phyloP scores from a whole-genome alignment of 2,888 invertebrate genomes.

The Exocentrus adspersus region DNA sequence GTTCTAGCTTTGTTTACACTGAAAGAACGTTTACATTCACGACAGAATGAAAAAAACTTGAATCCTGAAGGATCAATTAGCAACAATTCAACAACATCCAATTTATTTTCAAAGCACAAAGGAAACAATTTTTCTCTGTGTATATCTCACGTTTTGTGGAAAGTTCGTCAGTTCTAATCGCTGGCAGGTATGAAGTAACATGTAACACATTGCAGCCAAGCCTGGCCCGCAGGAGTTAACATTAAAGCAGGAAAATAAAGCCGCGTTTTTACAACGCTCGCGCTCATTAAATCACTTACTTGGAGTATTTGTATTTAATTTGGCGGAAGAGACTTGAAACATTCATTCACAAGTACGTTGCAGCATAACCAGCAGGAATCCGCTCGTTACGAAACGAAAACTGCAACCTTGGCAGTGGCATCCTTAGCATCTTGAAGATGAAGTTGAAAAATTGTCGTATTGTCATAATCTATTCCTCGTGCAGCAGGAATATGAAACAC shows the following conservation, averaged over 20 bases:
- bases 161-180: conserved; percentile 1
- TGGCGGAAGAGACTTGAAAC: not conserved
- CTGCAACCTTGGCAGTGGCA: no score
- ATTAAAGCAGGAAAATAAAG: conserved; percentile 5
- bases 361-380: no score
- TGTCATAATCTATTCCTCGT: not conserved
- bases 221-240: conserved; percentile 12
- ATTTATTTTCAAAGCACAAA: no score
- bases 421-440: not conserved
- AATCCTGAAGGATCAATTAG: no score
- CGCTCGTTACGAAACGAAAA: no score
- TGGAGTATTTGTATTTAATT: not conserved
- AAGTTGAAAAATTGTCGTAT: not conserved
- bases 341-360: conserved; percentile 1
- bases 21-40: not conserved
- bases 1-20: not conserved
- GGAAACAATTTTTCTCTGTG: conserved; percentile 3
- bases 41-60: not conserved
- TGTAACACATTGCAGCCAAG: conserved; percentile 23
- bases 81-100: no score
- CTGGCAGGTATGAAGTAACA: conserved; percentile 1
- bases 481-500: not conserved
- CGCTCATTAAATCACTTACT: conserved; percentile 8
- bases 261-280: not conserved
- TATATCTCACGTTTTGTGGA: not conserved